Evolutionary conservation across 2,888 invertebrate species (phyloP), one percentile per base, ranked within the genome.

Genomic region (Linnaemya tessellans): DNA sequence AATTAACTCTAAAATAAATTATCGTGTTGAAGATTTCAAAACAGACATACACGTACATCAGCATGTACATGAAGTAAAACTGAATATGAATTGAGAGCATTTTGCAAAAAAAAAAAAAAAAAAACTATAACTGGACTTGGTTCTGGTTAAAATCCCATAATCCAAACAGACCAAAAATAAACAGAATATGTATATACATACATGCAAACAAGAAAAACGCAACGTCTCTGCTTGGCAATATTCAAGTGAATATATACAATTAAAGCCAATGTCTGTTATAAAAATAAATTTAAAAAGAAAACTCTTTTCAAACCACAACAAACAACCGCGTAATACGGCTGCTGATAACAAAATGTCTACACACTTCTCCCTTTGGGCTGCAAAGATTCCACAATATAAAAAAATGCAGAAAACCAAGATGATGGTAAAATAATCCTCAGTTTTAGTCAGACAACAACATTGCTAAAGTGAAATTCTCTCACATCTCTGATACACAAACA

Each of bases 391-490:
- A 30, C 8, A 41, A 68, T n/a, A 18, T 64, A 58, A 74, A 46
- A 30, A 41, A 46, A 0, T 65, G 18, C 60, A 77, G 51, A 77
- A 78, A 77, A 38, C n/a, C 46, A 68, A 41, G 38, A 2, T 20
- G 60, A 60, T 79, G 79, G 75, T 46, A 64, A 78, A 75, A 49
- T 58, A 81, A 46, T 70, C 22, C 25, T 20, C 38, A 51, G 74
- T 74, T 75, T 82, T 62, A 85, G 82, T 85, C 71, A 20, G 67
- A 18, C 20, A n/a, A 18, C n/a, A 79, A 82, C 85, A 80, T 80
- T 82, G 75, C 62, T 71, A 49, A 82, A 85, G 82, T 85, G 85
- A 82, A 85, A 80, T 80, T 85, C 85, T 82, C 79, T 82, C 67
- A 75, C 43, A 64, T 22, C 18, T 56, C 5, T n/a, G 3, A 35